Evolutionary conservation across 1,140 invertebrate genomes (phyloP).

Genomic region (Apis laboriosa): DNA sequence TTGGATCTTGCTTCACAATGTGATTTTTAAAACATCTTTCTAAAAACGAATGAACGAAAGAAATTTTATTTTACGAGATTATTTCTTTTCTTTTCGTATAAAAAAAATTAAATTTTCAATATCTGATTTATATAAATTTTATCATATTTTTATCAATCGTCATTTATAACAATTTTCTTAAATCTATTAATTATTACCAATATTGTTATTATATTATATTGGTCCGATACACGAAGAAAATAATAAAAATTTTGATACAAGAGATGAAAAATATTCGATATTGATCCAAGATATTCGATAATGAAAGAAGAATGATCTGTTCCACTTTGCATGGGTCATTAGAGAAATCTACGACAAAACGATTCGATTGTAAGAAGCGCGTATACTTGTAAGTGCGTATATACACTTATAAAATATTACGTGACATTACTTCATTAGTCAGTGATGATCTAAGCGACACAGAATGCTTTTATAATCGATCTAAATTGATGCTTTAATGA

Average conservation of each 20-base stretch:
- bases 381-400: neutral
- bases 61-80: no score
- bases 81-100: no score
- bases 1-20: no score
- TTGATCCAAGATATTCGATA: neutral
- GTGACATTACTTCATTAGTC: neutral
- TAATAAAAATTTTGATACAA: neutral
- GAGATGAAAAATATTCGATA: neutral
- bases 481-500: neutral
- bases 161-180: neutral
- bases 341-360: neutral
- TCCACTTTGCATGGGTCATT: neutral
- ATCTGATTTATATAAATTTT: no score
- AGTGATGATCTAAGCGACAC: neutral
- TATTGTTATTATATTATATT: neutral
- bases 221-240: neutral
- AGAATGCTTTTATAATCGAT: slow-evolving; percentile 7
- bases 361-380: neutral
- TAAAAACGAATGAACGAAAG: no score
- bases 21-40: no score
- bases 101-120: no score
- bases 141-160: neutral
- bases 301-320: neutral
- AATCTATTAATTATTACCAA: neutral
- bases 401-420: neutral